Evolutionary conservation across 2,888 invertebrate genomes (phyloP).

Genomic region (Drosophila infuscata): DNA sequence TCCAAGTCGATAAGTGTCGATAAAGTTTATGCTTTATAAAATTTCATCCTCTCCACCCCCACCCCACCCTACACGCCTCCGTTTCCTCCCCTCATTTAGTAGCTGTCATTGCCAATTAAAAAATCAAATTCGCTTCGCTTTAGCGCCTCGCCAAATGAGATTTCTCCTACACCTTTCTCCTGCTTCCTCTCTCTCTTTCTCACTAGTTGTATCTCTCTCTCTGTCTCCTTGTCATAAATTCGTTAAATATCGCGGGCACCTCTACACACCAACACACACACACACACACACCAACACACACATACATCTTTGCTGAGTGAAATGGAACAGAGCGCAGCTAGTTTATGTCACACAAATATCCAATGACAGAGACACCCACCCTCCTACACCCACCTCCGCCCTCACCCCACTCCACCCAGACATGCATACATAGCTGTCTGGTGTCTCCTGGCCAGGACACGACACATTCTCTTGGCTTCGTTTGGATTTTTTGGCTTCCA

Average conservation of each 20-base stretch:
- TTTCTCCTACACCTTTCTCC: constrained; percentile 28
- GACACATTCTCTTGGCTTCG: constrained; percentile 76
- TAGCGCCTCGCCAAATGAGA: constrained; percentile 69
- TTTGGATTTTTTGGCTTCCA: constrained; percentile 76
- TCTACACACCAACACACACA: constrained; percentile 6
- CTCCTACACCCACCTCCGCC: neutral
- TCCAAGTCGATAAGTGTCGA: constrained; percentile 24
- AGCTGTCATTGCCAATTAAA: constrained; percentile 65
- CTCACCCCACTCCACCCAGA: neutral
- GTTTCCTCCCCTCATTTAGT: constrained; percentile 7
- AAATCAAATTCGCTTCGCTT: constrained; percentile 72
- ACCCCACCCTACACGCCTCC: too few species aligned
- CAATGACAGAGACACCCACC: constrained; percentile 60
- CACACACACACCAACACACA: neutral
- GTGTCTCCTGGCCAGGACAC: constrained; percentile 33
- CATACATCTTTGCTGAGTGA: constrained; percentile 4
- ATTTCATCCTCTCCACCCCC: neutral
- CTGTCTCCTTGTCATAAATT: constrained; percentile 64
- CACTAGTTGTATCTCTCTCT: neutral
- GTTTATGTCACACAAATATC: constrained; percentile 78
- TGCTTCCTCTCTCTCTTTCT: neutral
- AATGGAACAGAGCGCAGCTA: constrained; percentile 47
- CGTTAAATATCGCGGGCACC: constrained; percentile 66
- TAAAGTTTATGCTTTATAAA: constrained; percentile 25
- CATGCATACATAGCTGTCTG: constrained; percentile 9